Evolutionary conservation across 2,888 invertebrate species (phyloP), one percentile per base, ranked within the genome.

Genomic region (Trachelus stipa): DNA sequence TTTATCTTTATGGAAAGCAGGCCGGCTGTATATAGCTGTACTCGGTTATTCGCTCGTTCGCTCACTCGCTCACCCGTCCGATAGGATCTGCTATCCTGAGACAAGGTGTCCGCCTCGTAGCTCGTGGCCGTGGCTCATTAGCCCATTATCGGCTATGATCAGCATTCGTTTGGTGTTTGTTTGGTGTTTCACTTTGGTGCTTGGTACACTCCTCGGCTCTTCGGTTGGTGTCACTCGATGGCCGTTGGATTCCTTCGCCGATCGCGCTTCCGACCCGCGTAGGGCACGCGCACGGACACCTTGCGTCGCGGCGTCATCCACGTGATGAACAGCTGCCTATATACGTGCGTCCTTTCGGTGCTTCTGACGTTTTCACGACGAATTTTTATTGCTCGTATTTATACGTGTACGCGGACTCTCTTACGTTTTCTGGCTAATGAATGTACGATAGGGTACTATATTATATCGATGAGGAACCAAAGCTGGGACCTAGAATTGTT

Each of bases 41-140:
- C 56, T 56, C 56, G 1, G 23, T 56, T 23, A 56, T 56, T 56
- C 56, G 37, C 37, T 77, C 77, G 68, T 15, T 77, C 68, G 69
- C 77, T 40, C 40, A 23, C 40, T 40, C 56, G 56, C 56, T 56
- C 56, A 9, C 23, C 6, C 56, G 56, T 23, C 23, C 56, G 56
- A 56, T 56, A 56, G 56, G 56, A 56, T 56, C 56, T 56, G 56
- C 23, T 23, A 56, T 15, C 23, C 56, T 56, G 56, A 56, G 56
- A 56, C 56, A 56, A 56, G 56, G 56, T 40, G 40, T 40, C 40
- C 40, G 40, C 40, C 40, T 40, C 40, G 40, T 15, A 40, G 40
- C 40, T 40, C 40, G 80, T 77, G 76, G 81, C 83, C 85, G 83
- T 83, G 84, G 87, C 89, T 89, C 89, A 89, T 89, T 89, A 89